Conservation (phyloP, 2,797 vertebrate genomes). For the Cirrhinus molitorella region DNA sequence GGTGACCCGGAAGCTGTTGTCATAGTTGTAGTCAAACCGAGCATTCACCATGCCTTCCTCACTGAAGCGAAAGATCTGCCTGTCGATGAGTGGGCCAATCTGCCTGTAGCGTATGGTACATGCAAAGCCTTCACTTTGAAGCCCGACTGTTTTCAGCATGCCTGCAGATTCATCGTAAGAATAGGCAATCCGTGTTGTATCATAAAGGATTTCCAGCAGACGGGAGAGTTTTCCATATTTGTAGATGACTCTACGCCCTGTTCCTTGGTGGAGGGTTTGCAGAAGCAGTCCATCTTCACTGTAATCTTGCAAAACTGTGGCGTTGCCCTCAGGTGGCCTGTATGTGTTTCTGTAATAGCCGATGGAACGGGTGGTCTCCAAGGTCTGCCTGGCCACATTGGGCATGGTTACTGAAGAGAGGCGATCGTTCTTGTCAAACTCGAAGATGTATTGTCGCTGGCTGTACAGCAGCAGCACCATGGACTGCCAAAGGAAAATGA, state of each 20-base stretch:
- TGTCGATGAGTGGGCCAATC: conserved; percentile 95
- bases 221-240: conserved; percentile 95
- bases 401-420: conserved; percentile 98
- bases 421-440: conserved; percentile 96
- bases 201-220: conserved; percentile 93
- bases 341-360: conserved; percentile 98
- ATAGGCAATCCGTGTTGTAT: conserved; percentile 94
- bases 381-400: conserved; percentile 92
- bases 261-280: conserved; percentile 92
- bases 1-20: conserved; percentile 98
- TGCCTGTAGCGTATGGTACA: conserved; percentile 98
- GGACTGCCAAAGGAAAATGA: conserved; percentile 81
- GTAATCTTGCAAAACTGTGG: conserved; percentile 95
- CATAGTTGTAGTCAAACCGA: conserved; percentile 98
- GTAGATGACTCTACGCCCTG: conserved; percentile 92
- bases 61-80: conserved; percentile 97
- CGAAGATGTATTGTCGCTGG: conserved; percentile 98
- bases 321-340: conserved; percentile 92
- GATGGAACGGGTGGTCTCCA: conserved; percentile 94
- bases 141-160: conserved; percentile 95
- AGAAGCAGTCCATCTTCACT: conserved; percentile 91
- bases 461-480: conserved; percentile 98
- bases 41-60: conserved; percentile 99
- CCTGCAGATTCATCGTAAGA: conserved; percentile 93
- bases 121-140: conserved; percentile 95